A percentile compares a stretch with the other conserved stretches of the same genome.
Evolutionary conservation across 1,140 invertebrate species (phyloP).

Genomic region (Colletes gigas): DNA sequence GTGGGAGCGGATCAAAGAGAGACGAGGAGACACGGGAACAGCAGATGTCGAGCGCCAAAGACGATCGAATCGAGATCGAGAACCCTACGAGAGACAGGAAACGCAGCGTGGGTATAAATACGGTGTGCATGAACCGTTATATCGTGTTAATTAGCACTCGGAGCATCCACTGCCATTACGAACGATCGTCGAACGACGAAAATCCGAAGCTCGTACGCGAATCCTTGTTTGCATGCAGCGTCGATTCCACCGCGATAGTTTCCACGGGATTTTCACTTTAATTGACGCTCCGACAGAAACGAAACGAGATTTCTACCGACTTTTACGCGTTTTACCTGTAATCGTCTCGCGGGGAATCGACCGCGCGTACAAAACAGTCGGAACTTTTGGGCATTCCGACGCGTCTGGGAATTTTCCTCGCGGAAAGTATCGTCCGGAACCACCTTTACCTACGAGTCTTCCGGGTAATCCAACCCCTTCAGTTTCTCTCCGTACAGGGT

Average conservation of each 20-base stretch:
- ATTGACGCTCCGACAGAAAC: background rate
- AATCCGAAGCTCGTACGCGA: constrained; percentile 24
- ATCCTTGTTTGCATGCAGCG: constrained; percentile 26
- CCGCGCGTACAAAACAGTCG: background rate
- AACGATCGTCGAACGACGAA: background rate
- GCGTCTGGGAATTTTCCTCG: background rate
- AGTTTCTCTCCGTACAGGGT: too few species aligned
- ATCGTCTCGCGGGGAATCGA: background rate
- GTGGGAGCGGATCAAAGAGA: background rate
- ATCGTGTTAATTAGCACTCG: constrained; percentile 24
- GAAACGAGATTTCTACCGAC: background rate
- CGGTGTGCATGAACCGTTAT: constrained; percentile 17
- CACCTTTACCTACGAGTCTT: background rate
- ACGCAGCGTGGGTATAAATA: constrained; percentile 26
- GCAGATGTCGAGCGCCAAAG: background rate
- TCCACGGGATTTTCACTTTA: constrained; percentile 26
- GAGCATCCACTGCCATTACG: background rate
- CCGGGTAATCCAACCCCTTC: background rate
- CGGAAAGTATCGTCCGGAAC: background rate
- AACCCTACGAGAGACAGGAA: background rate
- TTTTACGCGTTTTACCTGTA: background rate
- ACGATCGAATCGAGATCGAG: constrained; percentile 2
- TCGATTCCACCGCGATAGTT: constrained; percentile 7
- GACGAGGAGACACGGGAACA: background rate
- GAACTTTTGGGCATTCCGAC: background rate